These are phyloP conservation scores for Steinernema hermaphroditum DNA, from an alignment of 2,888 invertebrate genomes.

Conservation along the genomic window DNA sequence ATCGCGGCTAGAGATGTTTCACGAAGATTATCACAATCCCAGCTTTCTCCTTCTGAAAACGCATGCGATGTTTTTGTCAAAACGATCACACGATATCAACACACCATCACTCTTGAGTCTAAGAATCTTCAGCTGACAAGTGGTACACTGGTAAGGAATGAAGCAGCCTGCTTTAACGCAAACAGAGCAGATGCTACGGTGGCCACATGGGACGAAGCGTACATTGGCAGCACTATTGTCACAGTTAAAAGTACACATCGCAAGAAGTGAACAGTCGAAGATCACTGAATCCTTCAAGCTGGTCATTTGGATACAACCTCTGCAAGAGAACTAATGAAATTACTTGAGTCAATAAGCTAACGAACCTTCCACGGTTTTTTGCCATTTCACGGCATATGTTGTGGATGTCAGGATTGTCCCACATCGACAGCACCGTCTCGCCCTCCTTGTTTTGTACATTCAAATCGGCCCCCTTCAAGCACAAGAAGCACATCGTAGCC, in stretches of 20 bases:
- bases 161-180: conserved; percentile 34
- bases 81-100: no score
- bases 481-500: conserved; percentile 44
- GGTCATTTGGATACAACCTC: conserved; percentile 43
- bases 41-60: background rate
- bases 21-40: background rate
- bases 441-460: conserved; percentile 26
- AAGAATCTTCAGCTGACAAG: background rate
- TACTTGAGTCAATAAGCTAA: background rate
- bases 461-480: conserved; percentile 46
- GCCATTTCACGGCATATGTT: background rate
- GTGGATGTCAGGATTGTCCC: background rate
- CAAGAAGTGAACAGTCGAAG: conserved; percentile 45
- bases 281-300: conserved; percentile 28
- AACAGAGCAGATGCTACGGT: conserved; percentile 50
- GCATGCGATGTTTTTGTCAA: background rate
- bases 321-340: conserved; percentile 10
- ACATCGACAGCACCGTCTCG: conserved; percentile 33
- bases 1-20: background rate
- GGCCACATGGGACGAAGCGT: conserved; percentile 50
- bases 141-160: conserved; percentile 7
- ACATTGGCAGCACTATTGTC: conserved; percentile 45
- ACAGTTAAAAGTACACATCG: conserved; percentile 54
- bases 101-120: background rate
- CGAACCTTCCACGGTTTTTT: background rate